phyloP scores from a whole-genome alignment of 2,888 invertebrate species.

The Perithous albicinctus region DNA sequence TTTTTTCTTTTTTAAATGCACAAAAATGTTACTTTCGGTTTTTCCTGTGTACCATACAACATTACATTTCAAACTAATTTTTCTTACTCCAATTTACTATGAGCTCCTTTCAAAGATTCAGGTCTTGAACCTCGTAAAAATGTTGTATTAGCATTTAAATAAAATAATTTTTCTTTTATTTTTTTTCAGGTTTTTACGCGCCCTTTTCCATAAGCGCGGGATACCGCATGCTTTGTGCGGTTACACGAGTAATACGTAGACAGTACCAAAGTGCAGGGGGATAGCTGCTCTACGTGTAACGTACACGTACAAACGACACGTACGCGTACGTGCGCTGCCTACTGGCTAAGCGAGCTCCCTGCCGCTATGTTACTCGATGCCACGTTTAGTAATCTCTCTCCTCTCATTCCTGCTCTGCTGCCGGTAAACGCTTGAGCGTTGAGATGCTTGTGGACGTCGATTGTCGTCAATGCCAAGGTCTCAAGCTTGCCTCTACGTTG shows the following conservation, averaged over 20 bases:
- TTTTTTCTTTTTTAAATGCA: too few species aligned
- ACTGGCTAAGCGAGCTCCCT: conserved; percentile 29
- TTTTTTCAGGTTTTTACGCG: neutral
- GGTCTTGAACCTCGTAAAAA: too few species aligned
- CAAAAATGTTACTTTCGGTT: too few species aligned
- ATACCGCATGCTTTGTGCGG: conserved; percentile 5
- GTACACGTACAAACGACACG: conserved; percentile 61
- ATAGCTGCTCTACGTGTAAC: conserved; percentile 31
- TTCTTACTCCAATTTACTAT: too few species aligned
- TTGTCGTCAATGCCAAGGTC: conserved; percentile 73
- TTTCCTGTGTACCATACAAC: too few species aligned
- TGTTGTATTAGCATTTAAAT: too few species aligned
- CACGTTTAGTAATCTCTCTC: conserved; percentile 59
- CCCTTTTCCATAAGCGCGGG: neutral
- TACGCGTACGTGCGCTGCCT: conserved; percentile 66
- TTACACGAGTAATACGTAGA: conserved; percentile 10
- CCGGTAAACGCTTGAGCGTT: conserved; percentile 2
- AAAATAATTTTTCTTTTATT: neutral
- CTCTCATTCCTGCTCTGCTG: conserved; percentile 30
- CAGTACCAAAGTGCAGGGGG: conserved; percentile 39
- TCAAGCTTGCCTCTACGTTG: conserved; percentile 40
- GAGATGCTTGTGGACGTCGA: conserved; percentile 39
- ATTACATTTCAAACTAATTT: too few species aligned
- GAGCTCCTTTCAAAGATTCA: too few species aligned
- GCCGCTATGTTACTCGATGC: conserved; percentile 16